Percentiles rank a stretch among this genome's conserved stretches.
Conservation (phyloP, 2,888 invertebrate genomes). For the Dichetophora obliterata region DNA sequence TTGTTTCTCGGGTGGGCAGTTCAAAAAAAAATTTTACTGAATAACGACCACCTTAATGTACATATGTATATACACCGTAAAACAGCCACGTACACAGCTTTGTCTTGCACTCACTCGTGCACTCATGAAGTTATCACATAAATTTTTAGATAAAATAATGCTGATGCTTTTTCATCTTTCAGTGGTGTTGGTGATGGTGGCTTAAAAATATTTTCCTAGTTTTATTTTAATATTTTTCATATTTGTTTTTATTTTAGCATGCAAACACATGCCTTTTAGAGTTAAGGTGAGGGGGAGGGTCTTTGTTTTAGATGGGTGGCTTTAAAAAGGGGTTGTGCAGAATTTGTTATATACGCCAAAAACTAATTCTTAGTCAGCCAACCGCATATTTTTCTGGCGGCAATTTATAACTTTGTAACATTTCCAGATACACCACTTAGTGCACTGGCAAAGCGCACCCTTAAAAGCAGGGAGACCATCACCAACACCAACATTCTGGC, state of each 20-base stretch:
- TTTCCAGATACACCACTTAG: constrained; percentile 33
- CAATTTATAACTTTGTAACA: constrained; percentile 41
- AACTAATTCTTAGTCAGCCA: constrained; percentile 41
- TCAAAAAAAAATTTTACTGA: no score
- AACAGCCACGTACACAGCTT: constrained; percentile 21
- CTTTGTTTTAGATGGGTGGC: background rate
- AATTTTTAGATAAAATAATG: constrained; percentile 39
- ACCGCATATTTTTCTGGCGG: constrained; percentile 41
- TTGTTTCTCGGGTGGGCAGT: no score
- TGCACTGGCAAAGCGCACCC: background rate
- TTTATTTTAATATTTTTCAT: background rate
- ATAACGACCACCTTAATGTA: no score
- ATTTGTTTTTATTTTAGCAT: background rate
- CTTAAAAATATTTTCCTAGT: constrained; percentile 1
- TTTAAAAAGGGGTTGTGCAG: constrained; percentile 12
- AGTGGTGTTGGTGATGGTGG: background rate
- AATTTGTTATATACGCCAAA: constrained; percentile 37
- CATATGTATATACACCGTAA: background rate
- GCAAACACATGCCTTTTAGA: background rate
- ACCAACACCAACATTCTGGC: background rate
- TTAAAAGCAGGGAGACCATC: no score
- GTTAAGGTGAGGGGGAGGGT: background rate
- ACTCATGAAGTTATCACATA: constrained; percentile 33
- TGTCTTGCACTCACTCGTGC: constrained; percentile 34
- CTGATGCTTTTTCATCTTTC: constrained; percentile 36